phyloP scores from a whole-genome alignment of 1,140 invertebrate genomes.

The Ips typographus region DNA sequence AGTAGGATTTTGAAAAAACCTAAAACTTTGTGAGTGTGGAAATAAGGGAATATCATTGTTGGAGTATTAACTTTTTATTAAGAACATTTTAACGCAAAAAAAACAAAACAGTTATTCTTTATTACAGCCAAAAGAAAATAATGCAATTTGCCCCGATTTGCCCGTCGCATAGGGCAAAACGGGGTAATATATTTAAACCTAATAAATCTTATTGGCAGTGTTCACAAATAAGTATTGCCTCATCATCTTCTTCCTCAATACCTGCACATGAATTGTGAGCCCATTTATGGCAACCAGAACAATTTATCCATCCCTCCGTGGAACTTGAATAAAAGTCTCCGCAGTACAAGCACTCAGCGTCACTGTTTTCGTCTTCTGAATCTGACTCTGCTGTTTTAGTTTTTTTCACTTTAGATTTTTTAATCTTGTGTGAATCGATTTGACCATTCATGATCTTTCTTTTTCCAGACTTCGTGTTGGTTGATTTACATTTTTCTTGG shows the following conservation, averaged over 20 bases:
- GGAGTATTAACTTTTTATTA: conserved; percentile 10
- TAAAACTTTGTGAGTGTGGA: conserved; percentile 1
- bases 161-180: not conserved
- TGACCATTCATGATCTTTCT: conserved; percentile 22
- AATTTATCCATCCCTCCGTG: no score
- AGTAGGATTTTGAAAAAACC: no score
- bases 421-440: conserved; percentile 5
- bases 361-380: conserved; percentile 17
- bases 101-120: conserved; percentile 5
- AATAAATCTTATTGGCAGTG: no score
- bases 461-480: conserved; percentile 8
- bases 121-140: conserved; percentile 7
- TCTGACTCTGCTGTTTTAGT: conserved; percentile 22
- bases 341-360: no score
- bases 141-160: not conserved
- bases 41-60: conserved; percentile 16
- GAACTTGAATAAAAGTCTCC: no score
- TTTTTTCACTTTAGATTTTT: conserved; percentile 25
- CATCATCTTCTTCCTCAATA: no score
- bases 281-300: no score
- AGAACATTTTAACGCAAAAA: conserved; percentile 21
- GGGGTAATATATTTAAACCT: no score
- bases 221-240: no score
- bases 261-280: no score
- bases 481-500: conserved; percentile 20